Evolutionary conservation across 2,113 vertebrate genomes (phyloP).

Genomic region (Hemicordylus capensis): DNA sequence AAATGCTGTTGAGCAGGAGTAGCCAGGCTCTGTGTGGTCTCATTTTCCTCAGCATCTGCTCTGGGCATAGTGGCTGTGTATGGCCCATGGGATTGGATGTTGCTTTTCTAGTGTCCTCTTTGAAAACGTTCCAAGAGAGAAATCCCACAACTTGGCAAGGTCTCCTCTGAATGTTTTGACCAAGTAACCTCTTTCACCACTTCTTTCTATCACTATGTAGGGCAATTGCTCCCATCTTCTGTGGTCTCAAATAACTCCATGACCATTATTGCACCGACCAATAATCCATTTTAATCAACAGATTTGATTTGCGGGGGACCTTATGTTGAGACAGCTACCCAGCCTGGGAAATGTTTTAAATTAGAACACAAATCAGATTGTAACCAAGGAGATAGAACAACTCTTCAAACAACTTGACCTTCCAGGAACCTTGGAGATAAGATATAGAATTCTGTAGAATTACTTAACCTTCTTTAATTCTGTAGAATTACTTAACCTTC

Average conservation of each 20-base stretch:
- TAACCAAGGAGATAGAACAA: conserved; percentile 1
- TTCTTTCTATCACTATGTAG: neutral
- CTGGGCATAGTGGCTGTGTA: neutral
- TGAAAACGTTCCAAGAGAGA: neutral
- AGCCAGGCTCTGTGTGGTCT: neutral
- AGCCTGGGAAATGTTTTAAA: neutral
- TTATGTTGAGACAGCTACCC: neutral
- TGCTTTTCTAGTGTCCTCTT: neutral
- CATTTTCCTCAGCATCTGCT: neutral
- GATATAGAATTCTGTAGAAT: neutral
- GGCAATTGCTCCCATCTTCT: accelerated
- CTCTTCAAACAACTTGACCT: neutral
- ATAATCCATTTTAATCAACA: conserved; percentile 9
- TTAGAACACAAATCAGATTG: conserved; percentile 3
- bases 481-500: conserved; percentile 15
- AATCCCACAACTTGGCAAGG: neutral
- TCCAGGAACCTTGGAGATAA: neutral
- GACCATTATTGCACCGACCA: neutral
- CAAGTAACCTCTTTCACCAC: conserved; percentile 15
- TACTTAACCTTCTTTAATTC: conserved; percentile 13
- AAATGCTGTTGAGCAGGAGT: too few species aligned
- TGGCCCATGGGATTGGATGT: neutral
- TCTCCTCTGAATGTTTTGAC: neutral
- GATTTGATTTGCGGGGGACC: neutral
- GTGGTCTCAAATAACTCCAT: neutral